Conservation (phyloP, 2,113 vertebrate genomes). For the Tachuris rubrigastra region DNA sequence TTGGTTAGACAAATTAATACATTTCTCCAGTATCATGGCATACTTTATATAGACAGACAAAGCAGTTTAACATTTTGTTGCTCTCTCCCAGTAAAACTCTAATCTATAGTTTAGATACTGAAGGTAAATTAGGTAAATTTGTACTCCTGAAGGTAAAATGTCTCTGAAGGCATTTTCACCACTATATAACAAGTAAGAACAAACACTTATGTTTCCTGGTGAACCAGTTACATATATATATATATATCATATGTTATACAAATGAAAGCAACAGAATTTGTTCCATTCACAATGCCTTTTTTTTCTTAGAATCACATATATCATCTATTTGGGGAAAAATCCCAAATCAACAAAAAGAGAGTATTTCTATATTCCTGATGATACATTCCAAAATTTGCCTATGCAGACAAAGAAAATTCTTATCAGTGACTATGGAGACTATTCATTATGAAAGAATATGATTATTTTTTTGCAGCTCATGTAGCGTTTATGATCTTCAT, state of each 20-base stretch:
- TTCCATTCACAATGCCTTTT: neutral
- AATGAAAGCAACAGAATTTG: neutral
- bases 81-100: neutral
- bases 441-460: neutral
- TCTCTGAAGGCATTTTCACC: neutral
- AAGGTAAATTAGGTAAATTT: neutral
- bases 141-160: neutral
- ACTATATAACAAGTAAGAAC: neutral
- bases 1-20: neutral
- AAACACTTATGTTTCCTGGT: neutral
- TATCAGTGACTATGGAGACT: neutral
- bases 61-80: neutral
- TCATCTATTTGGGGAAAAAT: neutral
- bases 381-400: neutral
- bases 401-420: neutral
- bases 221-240: neutral
- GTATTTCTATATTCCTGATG: neutral
- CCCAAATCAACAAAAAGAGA: neutral
- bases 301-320: neutral
- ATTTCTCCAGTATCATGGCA: neutral
- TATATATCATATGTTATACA: neutral
- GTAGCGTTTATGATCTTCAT: neutral
- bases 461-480: neutral
- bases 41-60: neutral
- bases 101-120: neutral